Percentiles rank a stretch among this genome's conserved stretches.
These are phyloP conservation scores for Camponotus floridanus DNA, from an alignment of 1,140 invertebrate species.

Conservation along the genomic window DNA sequence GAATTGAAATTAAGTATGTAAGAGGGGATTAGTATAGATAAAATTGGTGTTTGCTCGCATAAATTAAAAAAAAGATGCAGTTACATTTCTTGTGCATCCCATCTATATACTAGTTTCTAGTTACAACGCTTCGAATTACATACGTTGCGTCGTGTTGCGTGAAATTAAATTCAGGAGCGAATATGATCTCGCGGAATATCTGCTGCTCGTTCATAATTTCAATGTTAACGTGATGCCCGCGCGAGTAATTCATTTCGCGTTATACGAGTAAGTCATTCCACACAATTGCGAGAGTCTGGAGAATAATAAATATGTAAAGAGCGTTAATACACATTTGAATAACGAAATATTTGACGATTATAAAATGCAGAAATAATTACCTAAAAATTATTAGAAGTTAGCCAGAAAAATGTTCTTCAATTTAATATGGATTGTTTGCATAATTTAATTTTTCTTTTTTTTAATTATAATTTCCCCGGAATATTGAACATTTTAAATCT, in stretches of 20 bases:
- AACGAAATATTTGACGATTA: neutral
- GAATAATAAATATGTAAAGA: constrained; percentile 4
- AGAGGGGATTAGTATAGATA: neutral
- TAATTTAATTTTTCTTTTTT: neutral
- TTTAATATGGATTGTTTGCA: neutral
- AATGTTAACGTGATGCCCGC: constrained; percentile 46
- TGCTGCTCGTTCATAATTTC: constrained; percentile 55
- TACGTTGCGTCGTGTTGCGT: constrained; percentile 42
- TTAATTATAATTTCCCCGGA: neutral
- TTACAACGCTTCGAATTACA: constrained; percentile 58
- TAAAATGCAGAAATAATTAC: neutral
- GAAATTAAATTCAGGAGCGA: constrained; percentile 55
- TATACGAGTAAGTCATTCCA: neutral
- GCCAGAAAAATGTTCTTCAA: neutral
- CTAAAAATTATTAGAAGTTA: neutral
- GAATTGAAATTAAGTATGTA: neutral
- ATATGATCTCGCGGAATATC: constrained; percentile 53
- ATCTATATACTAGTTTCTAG: constrained; percentile 26
- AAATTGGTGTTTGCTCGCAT: neutral
- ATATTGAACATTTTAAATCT: neutral
- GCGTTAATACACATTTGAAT: neutral
- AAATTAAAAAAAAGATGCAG: constrained; percentile 23
- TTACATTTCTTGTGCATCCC: constrained; percentile 20
- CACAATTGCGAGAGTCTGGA: neutral
- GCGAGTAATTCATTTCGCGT: constrained; percentile 18